These are phyloP conservation scores for Engystomops pustulosus DNA, from an alignment of 2,113 vertebrate genomes.

Conservation along the genomic window DNA sequence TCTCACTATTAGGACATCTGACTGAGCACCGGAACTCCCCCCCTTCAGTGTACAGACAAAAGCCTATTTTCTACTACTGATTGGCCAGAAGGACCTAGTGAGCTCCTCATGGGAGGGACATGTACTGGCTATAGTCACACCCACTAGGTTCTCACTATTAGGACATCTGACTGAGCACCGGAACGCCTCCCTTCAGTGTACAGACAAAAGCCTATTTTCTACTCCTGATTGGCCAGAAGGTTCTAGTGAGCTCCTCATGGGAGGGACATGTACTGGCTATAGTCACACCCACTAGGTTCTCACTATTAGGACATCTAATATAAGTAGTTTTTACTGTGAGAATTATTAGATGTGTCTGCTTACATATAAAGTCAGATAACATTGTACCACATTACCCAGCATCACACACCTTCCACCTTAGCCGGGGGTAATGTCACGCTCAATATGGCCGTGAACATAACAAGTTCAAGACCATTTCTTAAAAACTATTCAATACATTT, in stretches of 20 bases:
- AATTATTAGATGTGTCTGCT: not conserved
- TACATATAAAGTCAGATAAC: not conserved
- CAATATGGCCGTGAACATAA: not conserved
- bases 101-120: not conserved
- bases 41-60: not conserved
- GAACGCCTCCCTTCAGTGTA: too few relatives aligned
- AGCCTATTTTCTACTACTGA: not conserved
- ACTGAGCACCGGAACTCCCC: too few relatives aligned
- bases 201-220: not conserved
- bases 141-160: not conserved
- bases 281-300: not conserved
- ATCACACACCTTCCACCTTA: not conserved
- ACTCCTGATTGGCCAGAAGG: not conserved
- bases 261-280: not conserved
- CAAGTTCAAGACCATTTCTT: constrained; percentile 6
- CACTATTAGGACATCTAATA: too few relatives aligned
- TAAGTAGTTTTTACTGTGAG: too few relatives aligned
- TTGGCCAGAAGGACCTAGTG: not conserved
- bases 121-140: not conserved
- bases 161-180: too few relatives aligned
- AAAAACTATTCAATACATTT: constrained; percentile 10
- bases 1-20: not conserved
- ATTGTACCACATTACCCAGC: not conserved
- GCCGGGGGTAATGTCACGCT: not conserved
- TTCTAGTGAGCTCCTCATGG: not conserved